A percentile compares a stretch with the other conserved stretches of the same genome.
phyloP scores from a whole-genome alignment of 2,797 vertebrate species.

The Chelidonichthys spinosus region DNA sequence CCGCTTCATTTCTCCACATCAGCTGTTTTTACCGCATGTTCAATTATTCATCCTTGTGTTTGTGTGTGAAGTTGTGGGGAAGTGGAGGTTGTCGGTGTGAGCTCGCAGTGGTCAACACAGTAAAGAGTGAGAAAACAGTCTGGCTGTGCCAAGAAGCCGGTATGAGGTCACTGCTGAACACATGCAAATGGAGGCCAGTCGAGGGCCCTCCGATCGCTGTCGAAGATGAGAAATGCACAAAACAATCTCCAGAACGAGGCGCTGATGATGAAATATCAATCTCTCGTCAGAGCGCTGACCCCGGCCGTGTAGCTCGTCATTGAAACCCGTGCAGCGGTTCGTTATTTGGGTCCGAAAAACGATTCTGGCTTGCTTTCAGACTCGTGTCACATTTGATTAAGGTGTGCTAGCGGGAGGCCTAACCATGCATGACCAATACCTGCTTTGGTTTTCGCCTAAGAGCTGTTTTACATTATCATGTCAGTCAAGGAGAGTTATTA shows the following conservation, averaged over 20 bases:
- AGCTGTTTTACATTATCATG: conserved; percentile 80
- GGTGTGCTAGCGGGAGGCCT: conserved; percentile 63
- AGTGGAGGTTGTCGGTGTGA: conserved; percentile 25
- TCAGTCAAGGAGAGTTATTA: conserved; percentile 78
- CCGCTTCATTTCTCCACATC: conserved; percentile 63
- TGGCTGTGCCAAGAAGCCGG: conserved; percentile 15
- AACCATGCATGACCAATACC: conserved; percentile 77
- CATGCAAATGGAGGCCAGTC: conserved; percentile 53
- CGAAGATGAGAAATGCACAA: conserved; percentile 58
- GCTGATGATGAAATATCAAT: conserved; percentile 66
- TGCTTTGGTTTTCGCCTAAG: conserved; percentile 78
- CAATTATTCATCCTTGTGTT: conserved; percentile 73
- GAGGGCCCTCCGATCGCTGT: conserved; percentile 27
- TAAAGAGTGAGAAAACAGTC: conserved; percentile 27
- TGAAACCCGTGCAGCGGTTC: conserved; percentile 50
- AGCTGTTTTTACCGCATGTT: conserved; percentile 69
- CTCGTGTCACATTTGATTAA: conserved; percentile 79
- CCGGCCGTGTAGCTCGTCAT: conserved; percentile 49
- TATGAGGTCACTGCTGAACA: conserved; percentile 55
- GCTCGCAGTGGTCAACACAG: conserved; percentile 50
- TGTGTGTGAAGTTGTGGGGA: conserved; percentile 49
- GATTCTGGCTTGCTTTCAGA: conserved; percentile 74
- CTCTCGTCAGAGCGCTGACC: conserved; percentile 61
- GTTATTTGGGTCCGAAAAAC: conserved; percentile 65
- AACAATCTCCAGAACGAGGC: conserved; percentile 52